Percentiles rank a stretch among this genome's conserved stretches.
These are phyloP conservation scores for Bombycilla garrulus DNA, from an alignment of 2,113 vertebrate species.

Conservation along the genomic window DNA sequence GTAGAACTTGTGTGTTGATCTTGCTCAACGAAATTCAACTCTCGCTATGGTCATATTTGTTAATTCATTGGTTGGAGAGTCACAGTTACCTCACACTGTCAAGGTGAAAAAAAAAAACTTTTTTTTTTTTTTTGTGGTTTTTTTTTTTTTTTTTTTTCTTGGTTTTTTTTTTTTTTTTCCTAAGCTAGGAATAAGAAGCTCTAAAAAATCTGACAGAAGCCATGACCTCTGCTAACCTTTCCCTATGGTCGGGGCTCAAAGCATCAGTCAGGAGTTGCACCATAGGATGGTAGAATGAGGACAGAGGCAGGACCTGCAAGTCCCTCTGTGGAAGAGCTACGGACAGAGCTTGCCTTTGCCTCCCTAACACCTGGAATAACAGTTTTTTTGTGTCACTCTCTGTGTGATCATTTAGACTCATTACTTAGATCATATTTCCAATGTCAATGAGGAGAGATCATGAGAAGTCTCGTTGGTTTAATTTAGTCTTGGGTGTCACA, in stretches of 20 bases:
- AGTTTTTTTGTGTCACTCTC: neutral
- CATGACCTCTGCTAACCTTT: neutral
- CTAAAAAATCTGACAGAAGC: neutral
- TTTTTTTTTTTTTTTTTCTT: neutral
- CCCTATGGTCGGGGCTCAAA: fast-evolving
- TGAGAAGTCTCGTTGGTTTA: neutral
- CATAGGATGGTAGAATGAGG: fast-evolving
- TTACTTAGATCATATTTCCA: neutral
- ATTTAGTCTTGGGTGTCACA: neutral
- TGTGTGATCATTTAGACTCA: neutral
- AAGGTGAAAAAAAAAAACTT: neutral
- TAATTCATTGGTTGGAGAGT: fast-evolving
- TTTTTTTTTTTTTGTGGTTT: neutral
- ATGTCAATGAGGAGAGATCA: neutral
- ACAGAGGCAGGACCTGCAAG: neutral
- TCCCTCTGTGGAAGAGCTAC: neutral
- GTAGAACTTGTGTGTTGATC: too few species aligned
- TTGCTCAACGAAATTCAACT: neutral
- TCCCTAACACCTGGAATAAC: neutral
- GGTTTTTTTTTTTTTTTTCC: fast-evolving
- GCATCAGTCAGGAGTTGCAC: neutral
- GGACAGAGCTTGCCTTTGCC: neutral
- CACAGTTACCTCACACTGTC: neutral
- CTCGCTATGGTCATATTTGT: neutral
- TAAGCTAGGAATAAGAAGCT: neutral